Evolutionary conservation across 2,113 vertebrate species (phyloP), one percentile per base, ranked within the genome.

Genomic region (Brevimyrus niger): DNA sequence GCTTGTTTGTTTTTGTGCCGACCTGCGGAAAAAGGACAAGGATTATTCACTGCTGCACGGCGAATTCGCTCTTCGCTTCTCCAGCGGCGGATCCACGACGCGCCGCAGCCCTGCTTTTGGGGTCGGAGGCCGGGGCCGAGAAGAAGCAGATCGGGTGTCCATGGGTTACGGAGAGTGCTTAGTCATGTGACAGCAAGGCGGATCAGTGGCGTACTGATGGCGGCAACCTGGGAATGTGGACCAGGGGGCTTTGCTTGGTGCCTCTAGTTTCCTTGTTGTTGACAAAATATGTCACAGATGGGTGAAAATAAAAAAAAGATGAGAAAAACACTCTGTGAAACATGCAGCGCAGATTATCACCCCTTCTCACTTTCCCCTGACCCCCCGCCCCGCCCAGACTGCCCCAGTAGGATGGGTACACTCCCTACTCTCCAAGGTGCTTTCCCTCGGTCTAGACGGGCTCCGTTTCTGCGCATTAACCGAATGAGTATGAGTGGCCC

Each of bases 371-470:
- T 1, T 2, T 27, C 53, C 53, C 5, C 53, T 46, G 44, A 51
- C 53, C 21, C 1, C 21, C 55, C n/a, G n/a, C 21, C 21, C 21
- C 55, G 3, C 42, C 42, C 3, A 44, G 1, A 21, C 51, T 6
- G 51, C 51, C 51, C 51, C 19, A 55, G 51, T 55, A 19, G 51
- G 1, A 55, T 55, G 4, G 51, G 51, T 55, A 21, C 51, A 1
- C 3, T 19, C 51, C 42, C 42, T 44, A 15, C 31, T 31, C 11
- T n/a, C 27, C 46, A 1, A 90, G 89, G 58, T 50, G 88, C 69
- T 90, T 88, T 87, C 89, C 80, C 87, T 86, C 83, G 15, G 90
- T 93, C 13, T 38, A 48, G 65, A 80, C 9, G 73, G n/a, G 23
- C 53, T 6, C 53, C 21, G 19, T 21, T 58, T 58, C 53, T 23